These are phyloP conservation scores for Chrysomela aeneicollis DNA, from an alignment of 2,888 invertebrate species.

Conservation along the genomic window DNA sequence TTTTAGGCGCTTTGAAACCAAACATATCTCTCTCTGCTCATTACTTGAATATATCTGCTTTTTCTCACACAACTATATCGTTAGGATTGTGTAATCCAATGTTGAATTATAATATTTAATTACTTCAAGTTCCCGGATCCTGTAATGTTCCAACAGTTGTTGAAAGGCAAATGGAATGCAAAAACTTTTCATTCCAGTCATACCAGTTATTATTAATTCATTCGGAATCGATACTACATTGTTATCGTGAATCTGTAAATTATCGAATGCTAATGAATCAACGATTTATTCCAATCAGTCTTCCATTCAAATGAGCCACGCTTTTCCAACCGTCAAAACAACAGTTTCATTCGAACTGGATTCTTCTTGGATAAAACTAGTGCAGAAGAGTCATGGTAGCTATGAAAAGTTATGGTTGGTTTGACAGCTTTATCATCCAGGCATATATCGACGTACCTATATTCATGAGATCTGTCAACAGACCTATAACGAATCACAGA, in stretches of 20 bases:
- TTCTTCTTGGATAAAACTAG: no score
- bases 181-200: background rate
- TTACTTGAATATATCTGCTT: no score
- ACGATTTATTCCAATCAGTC: background rate
- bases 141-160: background rate
- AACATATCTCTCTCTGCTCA: no score
- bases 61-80: background rate
- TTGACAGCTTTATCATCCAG: background rate
- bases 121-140: background rate
- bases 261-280: background rate
- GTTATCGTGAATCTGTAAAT: conserved; percentile 2
- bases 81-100: background rate
- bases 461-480: no score
- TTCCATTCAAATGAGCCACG: background rate
- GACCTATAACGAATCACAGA: no score
- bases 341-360: background rate
- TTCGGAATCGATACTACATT: background rate
- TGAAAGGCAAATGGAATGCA: background rate
- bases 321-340: background rate
- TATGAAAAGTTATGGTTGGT: background rate
- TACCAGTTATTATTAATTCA: background rate
- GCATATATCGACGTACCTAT: no score
- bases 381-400: no score
- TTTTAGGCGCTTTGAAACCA: no score
- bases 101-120: background rate